Evolutionary conservation across 2,888 invertebrate genomes (phyloP).

Genomic region (Stegophylla sp.): DNA sequence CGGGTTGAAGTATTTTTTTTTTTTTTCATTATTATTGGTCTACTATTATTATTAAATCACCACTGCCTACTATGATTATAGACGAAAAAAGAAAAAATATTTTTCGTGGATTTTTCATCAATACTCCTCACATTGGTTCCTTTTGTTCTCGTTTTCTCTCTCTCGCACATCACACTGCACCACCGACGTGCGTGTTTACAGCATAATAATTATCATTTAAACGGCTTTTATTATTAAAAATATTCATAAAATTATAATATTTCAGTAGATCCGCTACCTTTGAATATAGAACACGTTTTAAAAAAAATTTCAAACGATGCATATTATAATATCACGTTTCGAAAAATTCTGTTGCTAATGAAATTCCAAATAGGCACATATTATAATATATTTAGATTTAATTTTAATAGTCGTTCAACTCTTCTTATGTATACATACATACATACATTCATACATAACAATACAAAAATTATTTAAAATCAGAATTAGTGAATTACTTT

Average conservation of each 20-base stretch:
- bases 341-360: neutral
- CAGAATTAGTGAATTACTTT: no score
- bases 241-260: slow-evolving; percentile 3
- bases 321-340: slow-evolving; percentile 29
- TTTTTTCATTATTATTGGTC: neutral
- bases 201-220: neutral
- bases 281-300: slow-evolving; percentile 35
- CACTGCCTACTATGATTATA: slow-evolving; percentile 1
- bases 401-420: slow-evolving; percentile 23
- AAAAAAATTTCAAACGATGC: slow-evolving; percentile 22
- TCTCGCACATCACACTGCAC: no score
- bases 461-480: no score
- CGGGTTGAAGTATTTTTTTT: neutral
- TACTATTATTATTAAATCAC: slow-evolving; percentile 39
- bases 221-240: neutral
- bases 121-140: neutral
- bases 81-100: slow-evolving; percentile 32
- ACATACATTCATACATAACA: no score
- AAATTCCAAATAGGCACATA: no score
- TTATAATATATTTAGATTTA: slow-evolving; percentile 27
- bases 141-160: neutral
- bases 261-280: slow-evolving; percentile 16
- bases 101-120: slow-evolving; percentile 39
- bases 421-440: neutral
- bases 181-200: neutral